These are phyloP conservation scores for Pipistrellus pipistrellus DNA, from an alignment of 2,797 vertebrate species.

Conservation along the genomic window DNA sequence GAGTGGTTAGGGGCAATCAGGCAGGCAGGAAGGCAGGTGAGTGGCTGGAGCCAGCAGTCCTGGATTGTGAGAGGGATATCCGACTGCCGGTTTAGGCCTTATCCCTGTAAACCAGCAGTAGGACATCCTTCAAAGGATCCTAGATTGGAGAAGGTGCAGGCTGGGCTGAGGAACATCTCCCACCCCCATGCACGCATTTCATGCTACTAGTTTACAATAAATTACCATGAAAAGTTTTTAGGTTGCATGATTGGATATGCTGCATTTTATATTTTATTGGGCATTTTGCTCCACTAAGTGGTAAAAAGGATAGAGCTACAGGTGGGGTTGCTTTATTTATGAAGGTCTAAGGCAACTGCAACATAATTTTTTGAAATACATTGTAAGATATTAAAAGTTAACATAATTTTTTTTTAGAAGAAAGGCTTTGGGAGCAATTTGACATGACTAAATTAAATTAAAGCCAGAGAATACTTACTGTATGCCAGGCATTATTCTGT, in stretches of 20 bases:
- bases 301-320: conserved; percentile 86
- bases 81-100: too few species aligned
- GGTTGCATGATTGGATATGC: conserved; percentile 88
- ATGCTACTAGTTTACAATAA: conserved; percentile 89
- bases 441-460: background rate
- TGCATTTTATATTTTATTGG: conserved; percentile 90
- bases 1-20: too few species aligned
- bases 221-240: conserved; percentile 89
- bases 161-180: too few species aligned
- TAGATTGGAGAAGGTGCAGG: too few species aligned
- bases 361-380: background rate
- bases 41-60: too few species aligned
- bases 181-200: too few species aligned
- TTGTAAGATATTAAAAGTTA: background rate
- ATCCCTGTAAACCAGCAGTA: too few species aligned
- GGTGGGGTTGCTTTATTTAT: conserved; percentile 81
- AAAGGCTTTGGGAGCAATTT: background rate
- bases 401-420: background rate
- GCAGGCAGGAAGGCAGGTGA: too few species aligned
- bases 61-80: too few species aligned
- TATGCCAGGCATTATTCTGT: background rate
- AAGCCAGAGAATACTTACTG: background rate
- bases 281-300: conserved; percentile 79
- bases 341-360: conserved; percentile 31
- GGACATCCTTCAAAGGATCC: too few species aligned